Conservation (phyloP, 2,113 vertebrate species). For the Zosterops borbonicus region DNA sequence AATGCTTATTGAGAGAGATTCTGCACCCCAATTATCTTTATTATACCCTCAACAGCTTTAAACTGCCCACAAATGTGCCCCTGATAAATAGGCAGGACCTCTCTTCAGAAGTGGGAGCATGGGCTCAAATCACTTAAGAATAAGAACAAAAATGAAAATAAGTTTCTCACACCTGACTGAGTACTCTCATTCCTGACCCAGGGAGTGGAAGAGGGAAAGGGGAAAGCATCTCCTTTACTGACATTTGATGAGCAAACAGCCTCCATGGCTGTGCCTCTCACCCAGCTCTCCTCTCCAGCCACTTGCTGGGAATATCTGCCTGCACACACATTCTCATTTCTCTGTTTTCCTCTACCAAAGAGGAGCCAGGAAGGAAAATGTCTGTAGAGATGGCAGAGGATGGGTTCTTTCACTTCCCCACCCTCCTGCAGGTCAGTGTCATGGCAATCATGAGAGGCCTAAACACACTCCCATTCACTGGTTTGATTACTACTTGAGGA, state of each 20-base stretch:
- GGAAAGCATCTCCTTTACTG: background rate
- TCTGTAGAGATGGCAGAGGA: background rate
- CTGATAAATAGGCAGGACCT: background rate
- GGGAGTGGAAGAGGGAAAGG: background rate
- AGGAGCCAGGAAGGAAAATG: background rate
- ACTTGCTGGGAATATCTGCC: background rate
- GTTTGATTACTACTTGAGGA: background rate
- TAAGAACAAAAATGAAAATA: background rate
- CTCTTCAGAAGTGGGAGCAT: background rate
- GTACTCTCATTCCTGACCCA: background rate
- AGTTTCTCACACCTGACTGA: background rate
- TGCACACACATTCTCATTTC: background rate
- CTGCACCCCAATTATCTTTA: background rate
- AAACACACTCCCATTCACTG: background rate
- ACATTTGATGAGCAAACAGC: background rate
- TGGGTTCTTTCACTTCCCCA: background rate
- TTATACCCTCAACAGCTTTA: background rate
- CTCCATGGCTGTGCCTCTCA: background rate
- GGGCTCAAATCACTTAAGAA: background rate
- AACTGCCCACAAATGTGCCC: background rate
- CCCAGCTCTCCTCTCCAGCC: background rate
- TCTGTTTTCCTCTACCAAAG: background rate
- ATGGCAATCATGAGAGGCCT: rapidly evolving
- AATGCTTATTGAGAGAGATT: background rate
- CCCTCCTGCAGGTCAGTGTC: background rate